Base-by-base conservation (phyloP, 2,113 vertebrate genomes). In the Balaeniceps rex region DNA sequence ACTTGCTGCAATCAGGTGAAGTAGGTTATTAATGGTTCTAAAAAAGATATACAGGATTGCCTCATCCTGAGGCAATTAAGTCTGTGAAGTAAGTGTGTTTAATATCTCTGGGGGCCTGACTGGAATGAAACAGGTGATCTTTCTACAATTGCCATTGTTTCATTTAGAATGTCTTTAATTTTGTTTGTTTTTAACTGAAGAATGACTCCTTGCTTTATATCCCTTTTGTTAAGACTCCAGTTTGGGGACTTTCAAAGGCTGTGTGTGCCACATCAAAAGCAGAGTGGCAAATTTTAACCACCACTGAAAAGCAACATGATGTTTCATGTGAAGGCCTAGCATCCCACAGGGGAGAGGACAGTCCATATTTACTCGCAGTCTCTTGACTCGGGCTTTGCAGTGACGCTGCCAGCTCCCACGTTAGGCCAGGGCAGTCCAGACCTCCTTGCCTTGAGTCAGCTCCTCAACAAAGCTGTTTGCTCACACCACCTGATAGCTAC, bases 21-120 rank as follows among this genome's bases (percentile, higher is more conserved):
- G 98, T 98, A 98, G 97, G 97, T 98, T 98, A 98, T 98, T 98
- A 98, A 98, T 98, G 98, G 97, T 98, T 97, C 98, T 98, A 97
- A 98, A 97, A 97, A 98, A 98, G 98, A 98, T 96, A 98, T 97
- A 97, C 94, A 97, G 98, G 97, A 98, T 97, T 98, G 97, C 98
- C 97, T 98, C 98, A 98, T 98, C 98, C 98, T 97, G 98, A 98
- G 98, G 94, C 97, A 98, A 98, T 98, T 98, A 98, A 97, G 96
- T 90, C 97, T 97, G 97, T 84, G 93, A 97, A 97, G 94, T 97
- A 98, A 98, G 91, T 97, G 96, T 97, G 92, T 98, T 98, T 97
- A 96, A 97, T 96, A 97, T 98, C 97, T 97, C 97, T 88, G 76
- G 97, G 96, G 97, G 94, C 86, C 97, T 95, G 84, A 94, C 95